Evolutionary conservation across 2,888 invertebrate species (phyloP).

Genomic region (Cataglyphis cursor): DNA sequence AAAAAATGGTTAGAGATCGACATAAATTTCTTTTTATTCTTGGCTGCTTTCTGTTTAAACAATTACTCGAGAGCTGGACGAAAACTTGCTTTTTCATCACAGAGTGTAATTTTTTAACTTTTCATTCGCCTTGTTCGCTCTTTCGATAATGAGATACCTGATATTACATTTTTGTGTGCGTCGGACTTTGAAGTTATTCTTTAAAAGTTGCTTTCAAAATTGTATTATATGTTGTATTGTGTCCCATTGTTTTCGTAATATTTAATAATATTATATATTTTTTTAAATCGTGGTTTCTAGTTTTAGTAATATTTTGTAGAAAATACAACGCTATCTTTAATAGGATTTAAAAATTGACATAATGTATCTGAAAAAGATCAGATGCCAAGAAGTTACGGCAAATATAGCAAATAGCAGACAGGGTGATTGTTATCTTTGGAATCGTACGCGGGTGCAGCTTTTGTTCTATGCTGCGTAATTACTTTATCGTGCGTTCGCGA

Average conservation of each 20-base stretch:
- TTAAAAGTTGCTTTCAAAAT: neutral
- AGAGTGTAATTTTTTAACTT: conserved; percentile 25
- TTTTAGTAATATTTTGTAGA: neutral
- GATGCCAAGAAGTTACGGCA: conserved; percentile 21
- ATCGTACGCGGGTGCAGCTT: conserved; percentile 43
- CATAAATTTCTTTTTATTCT: neutral
- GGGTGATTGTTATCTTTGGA: conserved; percentile 50
- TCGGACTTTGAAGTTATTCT: conserved; percentile 27
- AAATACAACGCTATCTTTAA: neutral
- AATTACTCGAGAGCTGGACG: neutral
- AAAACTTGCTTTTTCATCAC: conserved; percentile 25
- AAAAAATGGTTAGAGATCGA: neutral
- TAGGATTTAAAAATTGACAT: neutral
- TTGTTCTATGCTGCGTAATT: conserved; percentile 48
- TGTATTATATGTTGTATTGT: neutral
- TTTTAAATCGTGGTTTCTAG: neutral
- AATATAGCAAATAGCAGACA: neutral
- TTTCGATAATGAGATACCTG: conserved; percentile 48
- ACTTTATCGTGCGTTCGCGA: conserved; percentile 52
- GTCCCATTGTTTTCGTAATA: neutral
- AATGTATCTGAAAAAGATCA: neutral
- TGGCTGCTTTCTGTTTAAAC: neutral
- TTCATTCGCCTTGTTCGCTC: neutral
- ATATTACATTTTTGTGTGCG: conserved; percentile 26
- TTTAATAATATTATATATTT: neutral